Base-by-base conservation (phyloP, 2,888 invertebrate species). In the Sminthurinus aureus region DNA sequence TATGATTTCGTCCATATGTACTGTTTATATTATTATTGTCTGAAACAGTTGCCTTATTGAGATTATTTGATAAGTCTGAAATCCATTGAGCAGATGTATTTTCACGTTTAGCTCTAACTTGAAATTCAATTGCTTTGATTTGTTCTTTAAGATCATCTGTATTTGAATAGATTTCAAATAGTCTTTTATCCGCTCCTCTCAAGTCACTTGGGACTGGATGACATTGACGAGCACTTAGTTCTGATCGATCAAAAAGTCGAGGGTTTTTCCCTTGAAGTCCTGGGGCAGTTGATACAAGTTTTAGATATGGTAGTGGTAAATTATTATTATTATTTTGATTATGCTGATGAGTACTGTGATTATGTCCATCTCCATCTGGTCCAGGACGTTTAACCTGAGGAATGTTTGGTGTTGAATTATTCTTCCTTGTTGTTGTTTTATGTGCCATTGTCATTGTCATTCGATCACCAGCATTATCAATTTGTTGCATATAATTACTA, bases 361-460 rank as follows among this genome's bases (percentile, higher is more conserved):
- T 58, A 6, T 52, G 81, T 0, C 82, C 76, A 24, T 82, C 82
- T n/a, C 83, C 83, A 79, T 83, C 83, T 2, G 83, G 83, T 64
- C 83, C 83, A 26, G 78, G 78, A 24, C 78, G 67, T 51, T 51
- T 51, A 2, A 38, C 69, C 71, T 80, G 69, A 20, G 75, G 66
- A 50, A 82, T 82, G 67, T 78, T 73, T 20, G 79, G 71, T 51
- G 83, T 78, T 15, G 83, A 83, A 18, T 83, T 83, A 58, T 83
- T 22, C 71, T 79, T 77, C 26, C 76, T 22, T 38, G 83, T 78
- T 12, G 50, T 51, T 13, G 52, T 51, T 58, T 83, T 83, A 84
- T 89, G 90, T 13, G 58, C 1, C 24, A n/a, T 22, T 52, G 11
- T 24, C 0, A 52, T 26, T 50, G 52, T 22, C 9, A 50, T 73